Evolutionary conservation across 2,113 vertebrate species (phyloP).

Genomic region (Passer domesticus): DNA sequence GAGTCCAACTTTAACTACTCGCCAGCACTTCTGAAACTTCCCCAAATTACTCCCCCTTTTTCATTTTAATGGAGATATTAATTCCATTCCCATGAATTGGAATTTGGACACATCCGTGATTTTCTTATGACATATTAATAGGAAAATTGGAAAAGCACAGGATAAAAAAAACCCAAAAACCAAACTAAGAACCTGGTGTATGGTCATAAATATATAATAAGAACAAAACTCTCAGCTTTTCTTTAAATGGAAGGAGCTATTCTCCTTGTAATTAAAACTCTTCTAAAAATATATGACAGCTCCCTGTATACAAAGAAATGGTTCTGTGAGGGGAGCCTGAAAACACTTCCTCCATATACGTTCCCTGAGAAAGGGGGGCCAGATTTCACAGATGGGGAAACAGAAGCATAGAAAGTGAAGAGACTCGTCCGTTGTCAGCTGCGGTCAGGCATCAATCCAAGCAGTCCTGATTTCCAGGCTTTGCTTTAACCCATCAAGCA

Average conservation of each 20-base stretch:
- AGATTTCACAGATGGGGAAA: background rate
- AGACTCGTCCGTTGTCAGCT: background rate
- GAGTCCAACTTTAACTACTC: constrained; percentile 1
- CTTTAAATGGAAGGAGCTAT: background rate
- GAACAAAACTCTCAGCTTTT: background rate
- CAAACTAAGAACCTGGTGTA: background rate
- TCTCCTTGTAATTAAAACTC: background rate
- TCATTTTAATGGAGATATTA: constrained; percentile 42
- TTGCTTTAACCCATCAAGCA: background rate
- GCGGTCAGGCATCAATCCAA: constrained; percentile 43
- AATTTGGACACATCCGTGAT: constrained; percentile 23
- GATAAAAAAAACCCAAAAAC: background rate
- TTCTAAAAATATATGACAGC: background rate
- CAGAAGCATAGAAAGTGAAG: constrained; percentile 32
- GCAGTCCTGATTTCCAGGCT: constrained; percentile 10
- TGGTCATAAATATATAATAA: background rate
- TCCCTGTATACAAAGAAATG: background rate
- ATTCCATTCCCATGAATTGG: constrained; percentile 56
- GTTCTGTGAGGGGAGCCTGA: background rate
- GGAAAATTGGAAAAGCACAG: constrained; percentile 19
- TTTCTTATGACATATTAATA: constrained; percentile 53
- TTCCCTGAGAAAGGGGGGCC: background rate
- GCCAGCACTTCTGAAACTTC: constrained; percentile 44
- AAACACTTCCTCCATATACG: background rate
- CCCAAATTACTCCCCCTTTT: background rate